Evolutionary conservation across 2,113 vertebrate species (phyloP).

Genomic region (Tychaedon coryphoeus): DNA sequence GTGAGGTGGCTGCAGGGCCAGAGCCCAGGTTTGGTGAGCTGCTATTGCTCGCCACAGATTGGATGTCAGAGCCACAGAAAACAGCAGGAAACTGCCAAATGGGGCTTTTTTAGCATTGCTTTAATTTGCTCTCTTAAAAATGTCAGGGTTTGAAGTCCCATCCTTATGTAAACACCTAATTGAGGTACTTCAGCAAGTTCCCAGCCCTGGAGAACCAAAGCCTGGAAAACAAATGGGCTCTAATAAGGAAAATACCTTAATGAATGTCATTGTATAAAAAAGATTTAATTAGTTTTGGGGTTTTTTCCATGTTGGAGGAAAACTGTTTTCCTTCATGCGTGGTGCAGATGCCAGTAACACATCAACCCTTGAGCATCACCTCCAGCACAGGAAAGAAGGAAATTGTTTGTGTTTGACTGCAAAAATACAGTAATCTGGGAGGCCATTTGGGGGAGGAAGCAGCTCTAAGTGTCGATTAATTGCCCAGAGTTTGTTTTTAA

Average conservation of each 20-base stretch:
- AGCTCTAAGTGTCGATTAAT: background rate
- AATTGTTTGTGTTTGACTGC: background rate
- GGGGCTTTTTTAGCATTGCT: background rate
- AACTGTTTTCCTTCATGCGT: background rate
- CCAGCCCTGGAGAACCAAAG: background rate
- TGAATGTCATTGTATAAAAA: background rate
- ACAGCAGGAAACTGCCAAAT: background rate
- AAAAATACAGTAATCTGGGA: background rate
- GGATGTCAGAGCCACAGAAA: background rate
- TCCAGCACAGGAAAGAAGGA: background rate
- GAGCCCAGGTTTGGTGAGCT: background rate
- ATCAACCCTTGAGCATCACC: background rate
- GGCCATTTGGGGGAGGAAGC: background rate
- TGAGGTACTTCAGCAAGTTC: background rate
- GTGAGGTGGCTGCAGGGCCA: background rate
- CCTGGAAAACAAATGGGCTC: background rate
- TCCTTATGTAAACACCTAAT: background rate
- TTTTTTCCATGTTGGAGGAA: background rate
- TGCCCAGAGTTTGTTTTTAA: background rate
- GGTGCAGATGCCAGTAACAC: rapidly evolving
- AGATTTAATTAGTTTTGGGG: background rate
- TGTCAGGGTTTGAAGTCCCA: rapidly evolving
- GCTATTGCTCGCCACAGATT: background rate
- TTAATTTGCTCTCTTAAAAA: background rate
- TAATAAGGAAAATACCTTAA: background rate